phyloP scores from a whole-genome alignment of 2,113 vertebrate genomes.

The Peromyscus californicus region DNA sequence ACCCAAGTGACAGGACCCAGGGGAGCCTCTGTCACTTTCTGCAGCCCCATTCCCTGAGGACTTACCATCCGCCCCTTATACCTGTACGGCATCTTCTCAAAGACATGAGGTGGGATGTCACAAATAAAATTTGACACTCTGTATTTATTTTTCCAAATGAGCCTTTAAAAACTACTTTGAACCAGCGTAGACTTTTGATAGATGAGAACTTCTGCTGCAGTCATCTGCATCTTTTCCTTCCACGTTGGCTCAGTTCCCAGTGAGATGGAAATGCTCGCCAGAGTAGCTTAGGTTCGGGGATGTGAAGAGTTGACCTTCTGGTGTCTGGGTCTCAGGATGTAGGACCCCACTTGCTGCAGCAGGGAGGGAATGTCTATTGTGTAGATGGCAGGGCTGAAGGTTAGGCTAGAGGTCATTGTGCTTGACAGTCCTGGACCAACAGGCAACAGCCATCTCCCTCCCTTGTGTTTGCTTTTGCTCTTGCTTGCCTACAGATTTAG shows the following conservation, averaged over 20 bases:
- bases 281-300: neutral
- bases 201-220: neutral
- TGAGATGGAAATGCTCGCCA: neutral
- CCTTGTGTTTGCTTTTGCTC: conserved; percentile 64
- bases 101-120: neutral
- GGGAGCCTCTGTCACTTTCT: neutral
- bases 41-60: neutral
- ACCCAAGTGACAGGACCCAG: neutral
- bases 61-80: neutral
- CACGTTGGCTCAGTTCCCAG: neutral
- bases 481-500: conserved; percentile 76
- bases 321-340: conserved; percentile 3
- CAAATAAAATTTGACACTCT: neutral
- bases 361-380: neutral
- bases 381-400: conserved; percentile 37
- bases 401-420: conserved; percentile 64
- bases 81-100: neutral
- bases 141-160: conserved; percentile 24
- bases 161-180: conserved; percentile 17
- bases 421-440: conserved; percentile 36
- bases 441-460: conserved; percentile 20
- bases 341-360: neutral
- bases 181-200: neutral
- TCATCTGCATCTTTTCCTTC: neutral
- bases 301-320: neutral